Base-by-base conservation (phyloP, 2,888 invertebrate species). In the Seira sanloemensis region DNA sequence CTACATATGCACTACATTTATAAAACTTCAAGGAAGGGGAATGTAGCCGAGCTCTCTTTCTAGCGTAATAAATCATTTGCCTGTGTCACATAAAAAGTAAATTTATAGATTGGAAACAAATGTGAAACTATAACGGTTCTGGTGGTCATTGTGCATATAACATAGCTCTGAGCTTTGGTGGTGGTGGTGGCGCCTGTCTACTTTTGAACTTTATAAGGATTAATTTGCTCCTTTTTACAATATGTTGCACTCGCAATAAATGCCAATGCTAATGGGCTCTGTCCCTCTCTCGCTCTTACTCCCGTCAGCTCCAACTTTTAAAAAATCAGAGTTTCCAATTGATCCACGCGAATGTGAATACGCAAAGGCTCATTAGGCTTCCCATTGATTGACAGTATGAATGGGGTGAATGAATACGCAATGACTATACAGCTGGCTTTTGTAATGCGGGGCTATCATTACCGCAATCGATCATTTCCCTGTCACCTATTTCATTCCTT, bases 1-100 rank as follows among this genome's bases (percentile, higher is more conserved):
- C n/a, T n/a, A n/a, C n/a, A n/a, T n/a, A n/a, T n/a, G n/a, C n/a
- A n/a, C n/a, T n/a, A n/a, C n/a, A n/a, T n/a, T n/a, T n/a, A n/a
- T n/a, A n/a, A n/a, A n/a, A n/a, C n/a, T n/a, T n/a, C n/a, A n/a
- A n/a, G n/a, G n/a, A n/a, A n/a, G n/a, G n/a, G n/a, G n/a, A n/a
- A n/a, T n/a, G n/a, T n/a, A n/a, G n/a, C n/a, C n/a, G n/a, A n/a
- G n/a, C n/a, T n/a, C n/a, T n/a, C n/a, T n/a, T 18, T 18, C 25
- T 27, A 26, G n/a, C 76, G n/a, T n/a, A n/a, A 76, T 76, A 76
- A 76, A 76, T 76, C 76, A 76, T 67, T 76, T 54, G 66, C 46
- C 27, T 27, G 12, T 76, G 76, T 62, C 76, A 67, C 24, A 66
- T 46, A 66, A 66, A 76, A 66, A 58, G 58, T 12, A 4, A 4